Evolutionary conservation across 2,797 vertebrate genomes (phyloP), one percentile per base, ranked within the genome.

Genomic region (Poecilia gillii): DNA sequence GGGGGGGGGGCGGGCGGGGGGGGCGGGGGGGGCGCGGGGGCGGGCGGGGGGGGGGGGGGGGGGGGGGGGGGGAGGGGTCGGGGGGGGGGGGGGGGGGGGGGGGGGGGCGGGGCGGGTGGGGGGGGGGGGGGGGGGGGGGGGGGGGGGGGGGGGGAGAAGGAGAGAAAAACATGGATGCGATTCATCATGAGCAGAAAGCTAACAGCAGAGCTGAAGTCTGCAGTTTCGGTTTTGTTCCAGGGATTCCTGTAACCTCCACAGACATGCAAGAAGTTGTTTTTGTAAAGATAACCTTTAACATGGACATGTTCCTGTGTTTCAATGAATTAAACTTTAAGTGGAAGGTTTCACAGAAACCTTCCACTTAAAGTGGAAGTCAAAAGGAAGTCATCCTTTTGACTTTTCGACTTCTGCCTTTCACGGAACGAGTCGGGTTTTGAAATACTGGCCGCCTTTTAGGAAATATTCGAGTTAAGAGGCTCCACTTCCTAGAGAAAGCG

Each of bases 131-230:
- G n/a, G n/a, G n/a, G n/a, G n/a, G n/a, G n/a, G n/a, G n/a, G n/a
- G n/a, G n/a, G n/a, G n/a, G n/a, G n/a, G 49, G 25, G 33, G 39
- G 53, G 8, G 2, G 47, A 0, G 76, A 39, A 76, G 25, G 31
- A 82, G 62, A 77, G 0, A 3, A 13, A 12, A 9, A 79, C 16
- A 77, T 8, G 51, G 8, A 20, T 55, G 47, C 36, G 23, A 79
- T 0, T 14, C 31, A 55, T 6, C 23, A 41, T 46, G 33, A 74
- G 57, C 57, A 81, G 73, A 84, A 23, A 78, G 41, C 39, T 62
- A 72, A 81, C 20, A 79, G 36, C 5, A 80, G n/a, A 77, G 57
- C 66, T 41, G 77, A 4, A 76, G 28, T 28, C 16, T 77, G 76
- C 47, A 64, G 49, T 39, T 84, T 72, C 33, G 79, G 49, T 49